A percentile compares a stretch with the other conserved stretches of the same genome.
Conservation (phyloP, 2,797 vertebrate genomes). For the Cyprinella venusta region DNA sequence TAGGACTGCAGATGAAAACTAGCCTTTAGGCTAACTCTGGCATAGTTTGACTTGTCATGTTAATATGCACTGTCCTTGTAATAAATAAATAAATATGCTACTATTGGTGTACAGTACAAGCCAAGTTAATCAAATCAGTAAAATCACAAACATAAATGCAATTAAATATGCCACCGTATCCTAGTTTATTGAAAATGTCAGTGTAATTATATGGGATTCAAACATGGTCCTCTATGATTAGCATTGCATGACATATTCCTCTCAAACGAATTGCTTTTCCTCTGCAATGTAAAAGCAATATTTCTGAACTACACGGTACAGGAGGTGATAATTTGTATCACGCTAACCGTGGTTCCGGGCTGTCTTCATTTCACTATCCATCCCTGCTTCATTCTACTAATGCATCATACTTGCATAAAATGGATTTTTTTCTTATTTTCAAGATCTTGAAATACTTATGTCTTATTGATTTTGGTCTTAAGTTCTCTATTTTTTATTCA, state of each 20-base stretch:
- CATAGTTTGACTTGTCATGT: no score
- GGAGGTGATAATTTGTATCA: neutral
- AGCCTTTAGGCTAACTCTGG: no score
- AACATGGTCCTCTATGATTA: neutral
- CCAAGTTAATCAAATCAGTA: neutral
- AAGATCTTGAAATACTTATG: neutral
- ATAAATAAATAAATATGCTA: no score
- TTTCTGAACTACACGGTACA: neutral
- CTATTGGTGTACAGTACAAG: neutral
- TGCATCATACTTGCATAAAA: neutral
- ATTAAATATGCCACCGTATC: neutral
- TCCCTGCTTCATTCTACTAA: neutral
- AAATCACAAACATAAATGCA: neutral
- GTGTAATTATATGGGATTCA: constrained; percentile 3
- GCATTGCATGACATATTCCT: neutral
- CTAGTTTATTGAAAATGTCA: neutral
- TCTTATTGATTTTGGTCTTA: neutral
- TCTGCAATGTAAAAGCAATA: neutral
- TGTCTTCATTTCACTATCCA: neutral
- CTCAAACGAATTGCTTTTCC: neutral
- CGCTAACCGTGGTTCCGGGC: neutral
- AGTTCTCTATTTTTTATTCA: neutral
- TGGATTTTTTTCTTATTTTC: neutral
- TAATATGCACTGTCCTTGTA: no score
- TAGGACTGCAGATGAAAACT: no score